These are phyloP conservation scores for Drosophila incognita DNA, from an alignment of 2,888 invertebrate species.

Conservation along the genomic window DNA sequence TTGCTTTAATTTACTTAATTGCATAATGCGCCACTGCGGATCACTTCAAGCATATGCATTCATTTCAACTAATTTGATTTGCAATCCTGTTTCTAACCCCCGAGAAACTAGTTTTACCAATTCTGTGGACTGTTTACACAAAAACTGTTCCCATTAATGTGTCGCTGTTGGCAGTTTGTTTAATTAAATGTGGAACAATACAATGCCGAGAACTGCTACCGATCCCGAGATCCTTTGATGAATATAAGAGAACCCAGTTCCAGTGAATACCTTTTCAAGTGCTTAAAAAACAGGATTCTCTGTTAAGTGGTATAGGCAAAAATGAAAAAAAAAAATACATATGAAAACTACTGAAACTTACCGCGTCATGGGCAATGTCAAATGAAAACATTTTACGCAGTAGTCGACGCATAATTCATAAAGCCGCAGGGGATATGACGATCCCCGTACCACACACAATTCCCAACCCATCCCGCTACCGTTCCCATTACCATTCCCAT, in stretches of 20 bases:
- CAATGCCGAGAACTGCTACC: constrained; percentile 12
- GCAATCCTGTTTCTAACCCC: constrained; percentile 34
- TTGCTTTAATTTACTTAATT: constrained; percentile 54
- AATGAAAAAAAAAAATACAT: background rate
- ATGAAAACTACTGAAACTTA: constrained; percentile 28
- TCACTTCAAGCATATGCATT: constrained; percentile 53
- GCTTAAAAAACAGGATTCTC: constrained; percentile 50
- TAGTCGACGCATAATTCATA: constrained; percentile 68
- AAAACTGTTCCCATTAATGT: constrained; percentile 43
- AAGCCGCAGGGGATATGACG: constrained; percentile 67
- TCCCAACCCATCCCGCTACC: constrained; percentile 7
- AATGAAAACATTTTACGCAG: constrained; percentile 66
- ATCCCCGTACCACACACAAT: constrained; percentile 32
- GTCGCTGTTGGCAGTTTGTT: constrained; percentile 70
- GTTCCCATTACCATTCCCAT: background rate
- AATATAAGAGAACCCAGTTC: constrained; percentile 34
- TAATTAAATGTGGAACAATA: constrained; percentile 71
- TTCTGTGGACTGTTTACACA: constrained; percentile 15
- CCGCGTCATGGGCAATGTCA: constrained; percentile 54
- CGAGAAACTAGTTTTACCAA: constrained; percentile 39
- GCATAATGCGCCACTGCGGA: constrained; percentile 49
- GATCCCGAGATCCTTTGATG: constrained; percentile 49
- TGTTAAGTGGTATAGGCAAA: constrained; percentile 15
- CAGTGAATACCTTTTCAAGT: constrained; percentile 70
- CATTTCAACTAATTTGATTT: constrained; percentile 39